Conservation (phyloP, 2,888 invertebrate genomes). For the Panzeria rudis region DNA sequence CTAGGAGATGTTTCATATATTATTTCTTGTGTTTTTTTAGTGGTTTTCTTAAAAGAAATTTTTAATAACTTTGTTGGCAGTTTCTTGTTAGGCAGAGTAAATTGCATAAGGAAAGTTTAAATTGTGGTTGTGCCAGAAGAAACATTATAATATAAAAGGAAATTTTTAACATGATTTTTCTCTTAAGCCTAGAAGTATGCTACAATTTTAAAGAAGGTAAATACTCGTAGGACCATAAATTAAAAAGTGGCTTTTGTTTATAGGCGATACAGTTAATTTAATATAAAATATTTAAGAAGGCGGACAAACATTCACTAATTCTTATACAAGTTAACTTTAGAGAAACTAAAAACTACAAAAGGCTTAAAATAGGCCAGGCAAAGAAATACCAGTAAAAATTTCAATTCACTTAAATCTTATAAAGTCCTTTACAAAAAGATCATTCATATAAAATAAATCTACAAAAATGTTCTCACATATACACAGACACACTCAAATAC, state of each 20-base stretch:
- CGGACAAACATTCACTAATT: too few relatives aligned
- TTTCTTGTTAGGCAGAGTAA: neutral
- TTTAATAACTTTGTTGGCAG: constrained; percentile 16
- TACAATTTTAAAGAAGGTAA: neutral
- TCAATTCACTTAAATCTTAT: neutral
- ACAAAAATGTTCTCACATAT: neutral
- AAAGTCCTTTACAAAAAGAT: constrained; percentile 13
- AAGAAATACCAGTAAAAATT: constrained; percentile 8
- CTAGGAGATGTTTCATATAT: constrained; percentile 23
- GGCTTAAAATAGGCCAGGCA: neutral
- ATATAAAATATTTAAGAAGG: too few relatives aligned
- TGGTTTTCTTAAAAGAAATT: neutral
- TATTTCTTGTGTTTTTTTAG: neutral
- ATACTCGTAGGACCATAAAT: neutral
- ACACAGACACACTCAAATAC: neutral
- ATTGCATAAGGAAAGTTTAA: neutral
- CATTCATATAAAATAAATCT: constrained; percentile 3
- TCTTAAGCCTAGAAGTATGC: constrained; percentile 12
- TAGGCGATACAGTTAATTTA: too few relatives aligned
- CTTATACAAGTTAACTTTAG: too few relatives aligned
- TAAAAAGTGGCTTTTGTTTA: neutral
- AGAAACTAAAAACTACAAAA: neutral
- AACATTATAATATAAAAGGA: neutral
- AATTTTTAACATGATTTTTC: neutral
- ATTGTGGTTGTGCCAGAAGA: neutral